phyloP scores from a whole-genome alignment of 1,140 invertebrate genomes.

The Eriosoma lanigerum region DNA sequence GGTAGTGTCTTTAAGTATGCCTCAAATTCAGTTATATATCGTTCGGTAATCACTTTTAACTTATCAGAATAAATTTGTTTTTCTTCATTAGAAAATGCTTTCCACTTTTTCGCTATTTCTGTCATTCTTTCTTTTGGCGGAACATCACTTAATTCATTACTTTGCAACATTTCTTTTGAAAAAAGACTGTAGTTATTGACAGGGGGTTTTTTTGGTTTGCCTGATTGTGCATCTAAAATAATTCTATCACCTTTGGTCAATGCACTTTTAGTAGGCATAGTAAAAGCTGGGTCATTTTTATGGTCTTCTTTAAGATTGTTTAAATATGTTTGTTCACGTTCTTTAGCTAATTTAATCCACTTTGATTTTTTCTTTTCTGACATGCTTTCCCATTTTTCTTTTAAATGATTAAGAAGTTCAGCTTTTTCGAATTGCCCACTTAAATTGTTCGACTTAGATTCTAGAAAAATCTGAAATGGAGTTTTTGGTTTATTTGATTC shows the following conservation, averaged over 20 bases:
- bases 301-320: constrained; percentile 33
- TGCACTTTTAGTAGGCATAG: constrained; percentile 34
- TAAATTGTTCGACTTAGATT: not conserved
- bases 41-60: constrained; percentile 38
- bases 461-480: constrained; percentile 36
- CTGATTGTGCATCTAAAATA: constrained; percentile 42
- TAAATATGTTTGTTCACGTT: constrained; percentile 32
- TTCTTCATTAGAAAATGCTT: constrained; percentile 35
- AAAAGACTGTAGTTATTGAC: constrained; percentile 41
- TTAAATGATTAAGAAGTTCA: constrained; percentile 19
- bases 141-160: constrained; percentile 13
- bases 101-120: constrained; percentile 24
- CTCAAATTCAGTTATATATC: constrained; percentile 36
- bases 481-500: constrained; percentile 15
- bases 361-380: constrained; percentile 49
- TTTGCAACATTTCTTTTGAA: constrained; percentile 45
- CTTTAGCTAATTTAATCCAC: constrained; percentile 42
- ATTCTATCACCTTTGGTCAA: constrained; percentile 43
- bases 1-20: constrained; percentile 38
- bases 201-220: constrained; percentile 37
- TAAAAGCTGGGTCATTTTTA: constrained; percentile 43
- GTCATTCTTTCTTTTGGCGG: constrained; percentile 41
- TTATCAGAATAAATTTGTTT: constrained; percentile 39
- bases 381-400: constrained; percentile 44
- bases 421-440: not conserved